phyloP scores from a whole-genome alignment of 53 echinoderm and acorn worm species.

The Mesocentrotus franciscanus region DNA sequence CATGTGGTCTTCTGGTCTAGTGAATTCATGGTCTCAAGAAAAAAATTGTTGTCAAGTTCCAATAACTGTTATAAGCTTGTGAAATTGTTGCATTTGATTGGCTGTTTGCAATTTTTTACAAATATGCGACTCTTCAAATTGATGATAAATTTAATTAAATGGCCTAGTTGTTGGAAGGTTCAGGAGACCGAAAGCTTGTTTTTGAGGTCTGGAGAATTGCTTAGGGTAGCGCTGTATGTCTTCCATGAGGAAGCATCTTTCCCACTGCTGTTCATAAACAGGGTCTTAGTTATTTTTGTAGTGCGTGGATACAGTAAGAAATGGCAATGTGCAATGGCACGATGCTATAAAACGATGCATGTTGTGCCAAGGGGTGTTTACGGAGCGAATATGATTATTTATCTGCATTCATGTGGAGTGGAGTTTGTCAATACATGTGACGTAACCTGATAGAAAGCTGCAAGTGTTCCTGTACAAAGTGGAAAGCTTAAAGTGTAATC shows the following conservation, averaged over 20 bases:
- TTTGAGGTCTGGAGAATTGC: too few relatives aligned
- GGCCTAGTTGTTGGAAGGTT: too few relatives aligned
- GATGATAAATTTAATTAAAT: too few relatives aligned
- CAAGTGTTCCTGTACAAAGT: not conserved
- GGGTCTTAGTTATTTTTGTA: not conserved
- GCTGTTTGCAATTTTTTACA: too few relatives aligned
- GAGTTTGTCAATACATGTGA: not conserved
- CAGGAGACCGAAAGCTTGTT: too few relatives aligned
- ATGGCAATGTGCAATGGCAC: slow-evolving; percentile 14
- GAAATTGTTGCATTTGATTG: too few relatives aligned
- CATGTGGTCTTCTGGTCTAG: too few relatives aligned
- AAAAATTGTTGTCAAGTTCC: too few relatives aligned
- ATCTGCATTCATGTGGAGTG: not conserved
- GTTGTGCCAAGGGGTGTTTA: not conserved
- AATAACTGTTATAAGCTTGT: too few relatives aligned
- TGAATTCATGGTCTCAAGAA: too few relatives aligned
- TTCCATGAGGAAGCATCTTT: not conserved
- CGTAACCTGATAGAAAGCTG: not conserved
- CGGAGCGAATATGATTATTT: not conserved
- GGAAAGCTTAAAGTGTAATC: not conserved
- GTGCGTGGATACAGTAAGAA: not conserved
- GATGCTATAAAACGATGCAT: not conserved
- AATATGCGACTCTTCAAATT: too few relatives aligned
- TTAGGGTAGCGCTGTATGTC: not conserved
- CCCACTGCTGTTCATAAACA: not conserved